Evolutionary conservation across 92 coral and sea anemone genomes (phyloP).

Genomic region (Siderastrea siderea): DNA sequence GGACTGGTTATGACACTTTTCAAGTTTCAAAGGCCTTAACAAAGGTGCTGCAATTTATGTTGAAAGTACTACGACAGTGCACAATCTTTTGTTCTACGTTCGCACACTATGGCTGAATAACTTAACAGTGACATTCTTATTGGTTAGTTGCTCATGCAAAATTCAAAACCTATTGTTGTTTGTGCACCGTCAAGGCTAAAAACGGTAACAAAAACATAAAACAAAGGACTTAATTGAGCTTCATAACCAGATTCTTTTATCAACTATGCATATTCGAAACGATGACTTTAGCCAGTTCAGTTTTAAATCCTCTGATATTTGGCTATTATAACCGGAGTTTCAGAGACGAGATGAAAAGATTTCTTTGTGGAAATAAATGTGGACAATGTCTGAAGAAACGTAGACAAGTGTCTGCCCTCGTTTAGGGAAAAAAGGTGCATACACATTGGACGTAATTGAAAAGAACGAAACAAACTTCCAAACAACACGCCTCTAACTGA

Average conservation of each 20-base stretch:
- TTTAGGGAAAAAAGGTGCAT: not conserved
- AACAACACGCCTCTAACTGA: not conserved
- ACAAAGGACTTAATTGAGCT: too few species aligned
- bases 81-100: too few species aligned
- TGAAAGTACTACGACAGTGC: too few species aligned
- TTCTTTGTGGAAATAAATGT: not conserved
- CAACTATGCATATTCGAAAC: not conserved
- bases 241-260: too few species aligned
- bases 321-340: constrained; percentile 45
- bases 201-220: too few species aligned
- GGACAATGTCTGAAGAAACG: not conserved
- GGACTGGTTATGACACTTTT: too few species aligned
- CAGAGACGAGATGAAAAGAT: constrained; percentile 38
- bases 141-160: too few species aligned
- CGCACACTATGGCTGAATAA: too few species aligned
- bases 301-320: constrained; percentile 62
- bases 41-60: too few species aligned
- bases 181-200: too few species aligned
- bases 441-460: not conserved
- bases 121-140: not conserved
- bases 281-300: constrained; percentile 51
- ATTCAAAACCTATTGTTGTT: too few species aligned
- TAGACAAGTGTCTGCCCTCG: not conserved
- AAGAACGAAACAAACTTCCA: not conserved
- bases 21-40: too few species aligned